Evolutionary conservation across 2,797 vertebrate genomes (phyloP).

Genomic region (Hemitrygon akajei): DNA sequence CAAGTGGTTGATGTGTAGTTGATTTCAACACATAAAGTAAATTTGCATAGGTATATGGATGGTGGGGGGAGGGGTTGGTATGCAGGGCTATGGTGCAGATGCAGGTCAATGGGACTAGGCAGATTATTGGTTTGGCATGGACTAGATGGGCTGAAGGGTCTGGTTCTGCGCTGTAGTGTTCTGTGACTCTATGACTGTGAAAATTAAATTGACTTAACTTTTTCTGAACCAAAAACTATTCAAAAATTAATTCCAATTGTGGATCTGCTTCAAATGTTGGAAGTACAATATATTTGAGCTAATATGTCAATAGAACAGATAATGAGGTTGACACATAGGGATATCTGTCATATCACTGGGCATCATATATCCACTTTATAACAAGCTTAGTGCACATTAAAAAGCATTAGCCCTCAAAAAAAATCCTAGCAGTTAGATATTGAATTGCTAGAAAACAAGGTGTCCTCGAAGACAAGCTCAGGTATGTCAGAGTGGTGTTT

Average conservation of each 20-base stretch:
- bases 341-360: not conserved
- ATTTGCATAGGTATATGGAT: no score
- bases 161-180: no score
- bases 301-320: not conserved
- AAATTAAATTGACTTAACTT: not conserved
- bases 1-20: no score
- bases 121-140: no score
- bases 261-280: not conserved
- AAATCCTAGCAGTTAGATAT: not conserved
- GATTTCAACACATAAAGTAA: no score
- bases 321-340: not conserved
- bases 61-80: no score
- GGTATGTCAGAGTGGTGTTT: no score
- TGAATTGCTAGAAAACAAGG: not conserved
- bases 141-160: no score
- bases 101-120: no score
- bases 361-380: not conserved
- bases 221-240: no score
- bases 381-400: not conserved
- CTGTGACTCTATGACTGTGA: not conserved
- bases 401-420: not conserved
- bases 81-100: no score
- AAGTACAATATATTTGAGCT: constrained; percentile 1
- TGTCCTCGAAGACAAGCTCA: no score
- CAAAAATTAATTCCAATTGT: not conserved